Evolutionary conservation across 2,113 vertebrate genomes (phyloP).

Genomic region (Brienomyrus brachyistius): DNA sequence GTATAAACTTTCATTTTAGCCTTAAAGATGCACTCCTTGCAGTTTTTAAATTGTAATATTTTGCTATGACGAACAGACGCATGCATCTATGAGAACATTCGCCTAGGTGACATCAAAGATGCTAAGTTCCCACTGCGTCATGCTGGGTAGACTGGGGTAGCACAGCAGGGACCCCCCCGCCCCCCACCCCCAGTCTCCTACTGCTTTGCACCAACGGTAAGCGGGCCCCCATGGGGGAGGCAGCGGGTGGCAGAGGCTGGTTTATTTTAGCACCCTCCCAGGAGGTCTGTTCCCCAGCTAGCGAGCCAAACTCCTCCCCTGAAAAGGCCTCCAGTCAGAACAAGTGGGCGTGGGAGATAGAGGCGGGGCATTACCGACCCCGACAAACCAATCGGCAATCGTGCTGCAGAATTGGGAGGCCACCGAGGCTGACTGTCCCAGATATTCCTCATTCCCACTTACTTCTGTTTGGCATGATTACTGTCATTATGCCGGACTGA

Average conservation of each 20-base stretch:
- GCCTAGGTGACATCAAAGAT: slow-evolving; percentile 20
- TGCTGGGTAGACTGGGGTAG: slow-evolving; percentile 22
- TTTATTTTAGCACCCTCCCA: not conserved
- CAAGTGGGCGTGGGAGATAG: not conserved
- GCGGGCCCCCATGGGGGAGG: not conserved
- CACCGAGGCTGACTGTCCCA: not conserved
- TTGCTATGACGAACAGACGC: slow-evolving; percentile 16
- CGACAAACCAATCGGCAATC: not conserved
- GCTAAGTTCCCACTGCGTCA: slow-evolving; percentile 43
- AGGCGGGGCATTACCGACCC: not conserved
- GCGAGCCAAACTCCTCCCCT: not conserved
- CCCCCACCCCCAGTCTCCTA: not conserved
- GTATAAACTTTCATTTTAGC: not conserved
- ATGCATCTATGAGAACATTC: slow-evolving; percentile 29
- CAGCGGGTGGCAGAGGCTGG: not conserved
- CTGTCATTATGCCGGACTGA: not conserved
- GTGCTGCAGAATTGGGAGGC: not conserved
- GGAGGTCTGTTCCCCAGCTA: not conserved
- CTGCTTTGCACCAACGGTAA: not conserved
- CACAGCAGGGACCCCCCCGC: not conserved
- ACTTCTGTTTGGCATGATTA: not conserved
- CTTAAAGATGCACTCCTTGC: not conserved
- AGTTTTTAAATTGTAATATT: not conserved
- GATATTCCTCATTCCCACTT: not conserved
- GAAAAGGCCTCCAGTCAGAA: not conserved